phyloP scores from a whole-genome alignment of 2,888 invertebrate genomes.

The Parnassius glacialis region DNA sequence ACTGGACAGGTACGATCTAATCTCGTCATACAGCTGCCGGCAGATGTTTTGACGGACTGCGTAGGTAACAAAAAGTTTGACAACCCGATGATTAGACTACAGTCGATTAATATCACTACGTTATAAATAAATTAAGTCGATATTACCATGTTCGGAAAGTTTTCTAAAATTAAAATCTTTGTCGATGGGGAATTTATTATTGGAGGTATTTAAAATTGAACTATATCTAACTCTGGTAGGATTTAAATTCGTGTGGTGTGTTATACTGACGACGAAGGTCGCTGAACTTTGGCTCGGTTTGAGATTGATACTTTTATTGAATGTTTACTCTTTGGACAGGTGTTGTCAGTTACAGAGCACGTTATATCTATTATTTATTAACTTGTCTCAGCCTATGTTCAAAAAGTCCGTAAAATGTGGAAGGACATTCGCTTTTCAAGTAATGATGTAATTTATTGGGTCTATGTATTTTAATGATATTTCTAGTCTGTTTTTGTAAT shows the following conservation, averaged over 20 bases:
- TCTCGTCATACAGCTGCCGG: constrained; percentile 67
- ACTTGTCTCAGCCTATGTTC: constrained; percentile 11
- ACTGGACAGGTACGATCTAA: constrained; percentile 70
- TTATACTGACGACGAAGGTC: constrained; percentile 30
- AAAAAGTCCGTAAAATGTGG: constrained; percentile 7
- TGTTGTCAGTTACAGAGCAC: constrained; percentile 28
- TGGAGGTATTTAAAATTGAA: constrained; percentile 19
- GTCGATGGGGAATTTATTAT: constrained; percentile 6
- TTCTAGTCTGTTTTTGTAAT: no score
- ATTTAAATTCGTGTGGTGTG: constrained; percentile 28
- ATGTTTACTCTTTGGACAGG: constrained; percentile 44
- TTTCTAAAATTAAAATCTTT: constrained; percentile 14
- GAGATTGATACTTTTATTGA: constrained; percentile 33
- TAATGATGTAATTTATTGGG: no score
- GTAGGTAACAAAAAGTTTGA: constrained; percentile 28
- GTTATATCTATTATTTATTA: constrained; percentile 22
- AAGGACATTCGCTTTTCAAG: constrained; percentile 5
- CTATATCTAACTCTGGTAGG: constrained; percentile 13
- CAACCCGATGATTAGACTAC: neutral
- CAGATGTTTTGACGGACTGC: constrained; percentile 59
- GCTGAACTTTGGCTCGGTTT: constrained; percentile 31
- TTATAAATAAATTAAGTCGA: neutral
- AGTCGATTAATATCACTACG: constrained; percentile 4
- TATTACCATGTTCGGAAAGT: neutral
- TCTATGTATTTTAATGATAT: no score